Conservation (phyloP, 2,888 invertebrate species). For the Hesperia comma region DNA sequence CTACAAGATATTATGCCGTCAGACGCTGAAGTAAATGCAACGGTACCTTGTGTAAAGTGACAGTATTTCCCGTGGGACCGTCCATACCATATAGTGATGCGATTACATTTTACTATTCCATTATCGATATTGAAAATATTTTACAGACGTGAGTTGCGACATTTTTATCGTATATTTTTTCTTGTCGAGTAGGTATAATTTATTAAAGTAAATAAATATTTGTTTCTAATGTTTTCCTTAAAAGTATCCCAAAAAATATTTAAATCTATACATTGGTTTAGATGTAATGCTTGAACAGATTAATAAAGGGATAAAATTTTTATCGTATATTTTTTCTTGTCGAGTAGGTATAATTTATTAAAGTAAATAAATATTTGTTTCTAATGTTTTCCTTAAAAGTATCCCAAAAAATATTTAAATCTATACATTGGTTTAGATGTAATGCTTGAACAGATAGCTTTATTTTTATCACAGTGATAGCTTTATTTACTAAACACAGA, state of each 20-base stretch:
- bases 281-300: no score
- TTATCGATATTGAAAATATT: slow-evolving; percentile 7
- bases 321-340: neutral
- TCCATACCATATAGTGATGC: neutral
- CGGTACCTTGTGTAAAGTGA: slow-evolving; percentile 10
- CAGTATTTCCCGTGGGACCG: slow-evolving; percentile 9
- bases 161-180: neutral
- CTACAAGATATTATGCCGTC: neutral
- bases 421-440: no score
- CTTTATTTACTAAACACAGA: no score
- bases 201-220: no score
- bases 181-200: neutral
- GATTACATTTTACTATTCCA: neutral
- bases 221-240: no score
- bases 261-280: no score
- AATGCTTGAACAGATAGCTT: no score
- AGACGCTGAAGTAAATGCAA: slow-evolving; percentile 6
- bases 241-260: no score
- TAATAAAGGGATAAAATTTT: no score
- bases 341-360: neutral
- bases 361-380: neutral
- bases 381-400: no score
- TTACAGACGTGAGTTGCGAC: neutral
- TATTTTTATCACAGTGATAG: no score
- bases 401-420: no score